A percentile compares a stretch with the other conserved stretches of the same genome.
These are phyloP conservation scores for Siniperca chuatsi DNA, from an alignment of 2,113 vertebrate genomes.

Conservation along the genomic window DNA sequence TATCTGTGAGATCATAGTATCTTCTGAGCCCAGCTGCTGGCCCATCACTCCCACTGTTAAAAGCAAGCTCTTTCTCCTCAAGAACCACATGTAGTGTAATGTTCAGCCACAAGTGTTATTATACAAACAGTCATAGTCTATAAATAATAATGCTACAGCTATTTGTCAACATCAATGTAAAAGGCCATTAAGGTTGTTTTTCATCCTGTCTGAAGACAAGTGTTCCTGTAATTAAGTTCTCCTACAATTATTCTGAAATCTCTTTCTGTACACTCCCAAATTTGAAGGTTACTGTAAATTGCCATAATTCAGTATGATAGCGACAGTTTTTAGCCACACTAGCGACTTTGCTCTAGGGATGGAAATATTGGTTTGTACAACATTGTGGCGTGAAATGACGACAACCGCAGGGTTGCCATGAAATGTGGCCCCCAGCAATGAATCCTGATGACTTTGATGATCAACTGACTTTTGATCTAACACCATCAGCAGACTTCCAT, in stretches of 20 bases:
- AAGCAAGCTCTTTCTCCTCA: background rate
- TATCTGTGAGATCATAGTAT: constrained; percentile 9
- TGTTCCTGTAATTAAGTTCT: background rate
- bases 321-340: too few relatives aligned
- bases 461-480: background rate
- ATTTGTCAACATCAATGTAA: background rate
- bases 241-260: background rate
- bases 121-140: background rate
- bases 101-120: background rate
- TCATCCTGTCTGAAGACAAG: background rate
- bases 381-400: background rate
- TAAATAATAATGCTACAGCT: background rate
- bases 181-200: background rate
- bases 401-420: too few relatives aligned
- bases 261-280: background rate
- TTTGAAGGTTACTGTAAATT: background rate
- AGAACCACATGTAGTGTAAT: background rate
- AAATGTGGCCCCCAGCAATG: background rate
- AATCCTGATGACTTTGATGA: background rate
- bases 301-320: background rate
- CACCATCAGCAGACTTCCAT: too few relatives aligned
- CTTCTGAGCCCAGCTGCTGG: constrained; percentile 1
- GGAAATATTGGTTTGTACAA: background rate
- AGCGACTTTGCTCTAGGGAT: background rate
- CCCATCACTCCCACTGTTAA: background rate